Evolutionary conservation across 2,797 vertebrate species (phyloP), one percentile per base, ranked within the genome.

Genomic region (Channa striata): DNA sequence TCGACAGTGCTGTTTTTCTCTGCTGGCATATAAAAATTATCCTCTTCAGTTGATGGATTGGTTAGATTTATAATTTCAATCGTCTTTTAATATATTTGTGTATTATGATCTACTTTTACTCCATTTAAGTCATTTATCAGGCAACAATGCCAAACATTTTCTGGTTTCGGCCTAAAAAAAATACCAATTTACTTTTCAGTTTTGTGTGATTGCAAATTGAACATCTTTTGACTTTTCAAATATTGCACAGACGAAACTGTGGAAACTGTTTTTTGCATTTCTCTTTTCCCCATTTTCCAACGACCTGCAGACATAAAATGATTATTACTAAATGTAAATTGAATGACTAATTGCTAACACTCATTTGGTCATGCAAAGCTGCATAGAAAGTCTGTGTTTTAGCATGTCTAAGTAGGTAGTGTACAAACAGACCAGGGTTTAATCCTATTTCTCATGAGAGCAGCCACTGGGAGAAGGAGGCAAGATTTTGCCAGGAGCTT

Each of bases 401-500:
- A 72, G 77, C 70, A 69, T 71, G 76, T 78, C 67, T 83, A 80
- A 87, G 73, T 60, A 77, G 74, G 59, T 46, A 53, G 59, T 75
- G 20, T 79, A 80, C 79, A 78, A 82, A 87, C 88, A 81, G 51
- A 74, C 54, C 58, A 39, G 74, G 53, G 63, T 81, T 74, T 88
- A 90, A 87, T 91, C 86, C 71, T 52, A 40, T 88, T 89, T 87
- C 78, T 87, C 64, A 0, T 71, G 57, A 77, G 79, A 84, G 82
- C 71, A 79, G 69, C 68, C 67, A 54, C 64, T 65, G 70, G 70
- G 70, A 66, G 69, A 67, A 77, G 76, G 76, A 78, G 80, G 63
- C 57, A 33, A 20, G 71, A 77, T 59, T 79, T 81, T 66, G 75
- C 82, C 82, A 73, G 62, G 37, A 74, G 73, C 78, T 85, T 81